These are phyloP conservation scores for Eretmochelys imbricata DNA, from an alignment of 2,113 vertebrate species.

Conservation along the genomic window DNA sequence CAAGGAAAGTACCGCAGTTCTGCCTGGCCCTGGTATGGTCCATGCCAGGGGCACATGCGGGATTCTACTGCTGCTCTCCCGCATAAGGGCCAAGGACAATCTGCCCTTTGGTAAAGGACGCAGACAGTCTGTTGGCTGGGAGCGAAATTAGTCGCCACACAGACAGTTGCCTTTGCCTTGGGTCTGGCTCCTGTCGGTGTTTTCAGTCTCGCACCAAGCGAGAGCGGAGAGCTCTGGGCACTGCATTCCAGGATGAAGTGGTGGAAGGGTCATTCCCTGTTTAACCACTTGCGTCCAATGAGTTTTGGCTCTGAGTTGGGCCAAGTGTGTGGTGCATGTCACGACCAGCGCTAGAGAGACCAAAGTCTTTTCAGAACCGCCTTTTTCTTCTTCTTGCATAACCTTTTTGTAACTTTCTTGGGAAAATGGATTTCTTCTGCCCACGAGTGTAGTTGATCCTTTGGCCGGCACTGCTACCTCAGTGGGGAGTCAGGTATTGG, in stretches of 20 bases:
- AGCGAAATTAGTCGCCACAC: not conserved
- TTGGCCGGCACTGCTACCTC: not conserved
- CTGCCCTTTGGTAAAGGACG: not conserved
- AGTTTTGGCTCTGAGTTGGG: not conserved
- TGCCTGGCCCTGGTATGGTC: not conserved
- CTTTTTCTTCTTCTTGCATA: constrained; percentile 48
- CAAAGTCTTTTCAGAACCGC: not conserved
- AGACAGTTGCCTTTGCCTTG: not conserved
- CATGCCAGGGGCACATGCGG: not conserved
- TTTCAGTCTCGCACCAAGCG: not conserved
- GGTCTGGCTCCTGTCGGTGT: not conserved
- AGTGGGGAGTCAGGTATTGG: constrained; percentile 1
- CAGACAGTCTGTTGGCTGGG: not conserved
- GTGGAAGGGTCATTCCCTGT: not conserved
- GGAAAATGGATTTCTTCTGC: constrained; percentile 61
- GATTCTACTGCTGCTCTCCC: not conserved
- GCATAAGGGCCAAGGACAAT: not conserved
- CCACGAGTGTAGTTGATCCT: constrained; percentile 49
- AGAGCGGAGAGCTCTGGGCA: not conserved
- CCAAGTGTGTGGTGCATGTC: not conserved
- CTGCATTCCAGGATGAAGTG: not conserved
- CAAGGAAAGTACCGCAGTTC: not conserved
- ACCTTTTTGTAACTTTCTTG: constrained; percentile 50
- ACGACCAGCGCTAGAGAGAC: not conserved
- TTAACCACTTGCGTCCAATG: not conserved